These are phyloP conservation scores for Dryobates pubescens DNA, from an alignment of 2,797 vertebrate species.

Conservation along the genomic window DNA sequence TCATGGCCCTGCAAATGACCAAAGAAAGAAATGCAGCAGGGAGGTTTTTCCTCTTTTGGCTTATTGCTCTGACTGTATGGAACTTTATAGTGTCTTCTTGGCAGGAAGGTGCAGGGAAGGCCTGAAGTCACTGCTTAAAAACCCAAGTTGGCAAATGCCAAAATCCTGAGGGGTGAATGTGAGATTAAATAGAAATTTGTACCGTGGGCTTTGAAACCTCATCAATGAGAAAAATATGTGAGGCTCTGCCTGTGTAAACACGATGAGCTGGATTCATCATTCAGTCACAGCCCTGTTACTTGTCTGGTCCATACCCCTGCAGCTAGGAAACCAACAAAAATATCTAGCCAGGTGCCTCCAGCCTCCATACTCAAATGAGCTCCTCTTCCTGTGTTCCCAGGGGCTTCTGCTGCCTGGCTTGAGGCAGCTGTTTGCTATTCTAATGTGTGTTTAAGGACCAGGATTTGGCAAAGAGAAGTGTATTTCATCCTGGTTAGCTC, in stretches of 20 bases:
- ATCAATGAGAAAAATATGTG: neutral
- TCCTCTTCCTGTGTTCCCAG: conserved; percentile 37
- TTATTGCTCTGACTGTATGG: neutral
- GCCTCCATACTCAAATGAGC: neutral
- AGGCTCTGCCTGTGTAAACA: neutral
- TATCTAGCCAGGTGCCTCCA: conserved; percentile 11
- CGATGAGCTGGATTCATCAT: neutral
- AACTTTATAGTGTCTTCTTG: neutral
- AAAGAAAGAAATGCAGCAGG: neutral
- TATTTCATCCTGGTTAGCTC: neutral
- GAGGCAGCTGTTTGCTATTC: conserved; percentile 29
- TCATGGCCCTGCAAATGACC: neutral
- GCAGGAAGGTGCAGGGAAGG: neutral
- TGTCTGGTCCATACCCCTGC: neutral
- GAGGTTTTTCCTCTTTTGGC: neutral
- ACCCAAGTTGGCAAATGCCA: neutral
- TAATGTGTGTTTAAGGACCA: conserved; percentile 10
- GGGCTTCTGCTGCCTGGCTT: conserved; percentile 16
- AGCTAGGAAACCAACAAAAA: conserved; percentile 34
- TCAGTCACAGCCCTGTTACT: neutral
- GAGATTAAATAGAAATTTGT: neutral
- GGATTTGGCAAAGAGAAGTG: neutral
- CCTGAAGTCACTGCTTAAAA: neutral
- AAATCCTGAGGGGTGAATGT: neutral
- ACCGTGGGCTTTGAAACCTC: neutral